Evolutionary conservation across 2,113 vertebrate genomes (phyloP).

Genomic region (Tringa solitaria): DNA sequence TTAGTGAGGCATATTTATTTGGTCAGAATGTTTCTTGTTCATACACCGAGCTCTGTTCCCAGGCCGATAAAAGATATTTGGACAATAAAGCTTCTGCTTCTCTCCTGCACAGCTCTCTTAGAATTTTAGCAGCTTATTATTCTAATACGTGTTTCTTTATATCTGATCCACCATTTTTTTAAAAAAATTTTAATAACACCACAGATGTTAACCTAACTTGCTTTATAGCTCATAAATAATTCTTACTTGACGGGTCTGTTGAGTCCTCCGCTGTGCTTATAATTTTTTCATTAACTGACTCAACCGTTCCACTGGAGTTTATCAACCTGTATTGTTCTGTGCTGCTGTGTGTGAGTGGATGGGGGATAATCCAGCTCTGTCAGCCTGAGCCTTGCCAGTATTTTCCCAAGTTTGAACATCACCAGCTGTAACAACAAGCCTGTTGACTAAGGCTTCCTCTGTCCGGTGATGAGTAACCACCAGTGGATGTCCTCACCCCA

Average conservation of each 20-base stretch:
- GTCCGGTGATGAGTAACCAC: not conserved
- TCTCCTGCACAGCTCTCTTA: accelerated
- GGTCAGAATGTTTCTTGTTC: not conserved
- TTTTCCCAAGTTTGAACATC: not conserved
- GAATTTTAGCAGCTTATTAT: not conserved
- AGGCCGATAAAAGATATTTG: not conserved
- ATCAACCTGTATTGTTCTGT: not conserved
- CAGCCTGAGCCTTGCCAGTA: not conserved
- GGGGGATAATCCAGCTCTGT: not conserved
- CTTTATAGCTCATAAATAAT: not conserved
- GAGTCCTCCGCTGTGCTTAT: not conserved
- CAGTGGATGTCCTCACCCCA: not conserved
- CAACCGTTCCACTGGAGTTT: not conserved
- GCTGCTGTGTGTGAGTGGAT: not conserved
- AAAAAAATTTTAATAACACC: not conserved
- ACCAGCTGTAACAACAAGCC: not conserved
- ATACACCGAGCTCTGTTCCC: not conserved
- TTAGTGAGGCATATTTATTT: not conserved
- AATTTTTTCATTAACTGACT: not conserved
- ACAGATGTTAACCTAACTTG: not conserved
- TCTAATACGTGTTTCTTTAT: not conserved
- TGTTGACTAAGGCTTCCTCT: not conserved
- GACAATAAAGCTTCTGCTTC: not conserved
- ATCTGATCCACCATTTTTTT: not conserved
- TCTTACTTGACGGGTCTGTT: not conserved